phyloP scores from a whole-genome alignment of 2,797 vertebrate species.

The Gambusia yucatana region DNA sequence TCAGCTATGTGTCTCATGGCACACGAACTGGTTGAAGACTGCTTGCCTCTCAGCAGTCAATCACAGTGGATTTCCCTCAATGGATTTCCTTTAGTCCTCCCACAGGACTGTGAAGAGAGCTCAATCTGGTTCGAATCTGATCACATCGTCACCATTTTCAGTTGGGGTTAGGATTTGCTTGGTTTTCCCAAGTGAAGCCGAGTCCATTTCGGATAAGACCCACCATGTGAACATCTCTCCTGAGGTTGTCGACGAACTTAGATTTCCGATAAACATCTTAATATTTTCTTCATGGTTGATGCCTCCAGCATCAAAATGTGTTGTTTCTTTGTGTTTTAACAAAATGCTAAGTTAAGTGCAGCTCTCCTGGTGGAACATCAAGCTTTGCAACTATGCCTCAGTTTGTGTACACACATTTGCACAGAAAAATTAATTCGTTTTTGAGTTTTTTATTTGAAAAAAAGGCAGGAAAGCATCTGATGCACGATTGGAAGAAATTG shows the following conservation, averaged over 20 bases:
- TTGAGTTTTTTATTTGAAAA: not conserved
- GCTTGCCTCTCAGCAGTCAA: conserved; percentile 33
- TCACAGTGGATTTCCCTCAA: conserved; percentile 10
- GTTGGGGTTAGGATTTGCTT: not conserved
- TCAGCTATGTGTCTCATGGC: conserved; percentile 7
- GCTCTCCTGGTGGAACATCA: not conserved
- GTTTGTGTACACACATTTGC: not conserved
- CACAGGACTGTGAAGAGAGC: not conserved
- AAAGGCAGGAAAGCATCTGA: not conserved
- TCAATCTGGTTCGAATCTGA: not conserved
- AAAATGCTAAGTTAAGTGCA: not conserved
- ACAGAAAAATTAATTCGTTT: not conserved
- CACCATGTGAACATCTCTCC: not conserved
- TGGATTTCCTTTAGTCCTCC: conserved; percentile 3
- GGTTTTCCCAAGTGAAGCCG: not conserved
- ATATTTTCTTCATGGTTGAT: not conserved
- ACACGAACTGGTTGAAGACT: conserved; percentile 20
- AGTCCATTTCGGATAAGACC: not conserved
- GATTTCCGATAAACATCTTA: not conserved
- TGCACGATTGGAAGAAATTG: not conserved
- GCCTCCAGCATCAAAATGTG: not conserved
- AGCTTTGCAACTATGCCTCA: not conserved
- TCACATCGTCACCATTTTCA: not conserved
- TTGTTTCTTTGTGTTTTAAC: not conserved
- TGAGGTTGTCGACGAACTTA: not conserved